Evolutionary conservation across 2,888 invertebrate genomes (phyloP).

Genomic region (Eurytoma adleriae): DNA sequence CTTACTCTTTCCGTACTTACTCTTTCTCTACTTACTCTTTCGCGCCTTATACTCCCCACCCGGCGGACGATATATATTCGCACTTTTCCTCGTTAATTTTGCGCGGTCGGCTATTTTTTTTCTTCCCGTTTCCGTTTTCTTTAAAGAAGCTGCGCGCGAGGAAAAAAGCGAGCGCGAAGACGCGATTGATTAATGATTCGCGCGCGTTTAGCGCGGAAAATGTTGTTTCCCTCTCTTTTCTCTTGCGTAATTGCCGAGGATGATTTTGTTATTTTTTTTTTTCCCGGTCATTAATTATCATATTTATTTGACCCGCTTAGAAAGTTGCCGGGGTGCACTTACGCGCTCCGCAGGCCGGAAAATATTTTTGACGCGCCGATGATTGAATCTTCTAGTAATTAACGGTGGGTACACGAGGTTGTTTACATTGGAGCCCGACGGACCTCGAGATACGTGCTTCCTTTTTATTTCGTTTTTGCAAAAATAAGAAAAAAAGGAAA

Average conservation of each 20-base stretch:
- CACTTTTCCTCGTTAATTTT: conserved; percentile 47
- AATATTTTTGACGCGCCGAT: conserved; percentile 16
- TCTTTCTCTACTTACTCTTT: no score
- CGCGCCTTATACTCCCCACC: no score
- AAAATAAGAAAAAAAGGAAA: no score
- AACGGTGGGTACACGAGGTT: not conserved
- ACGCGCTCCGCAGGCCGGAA: not conserved
- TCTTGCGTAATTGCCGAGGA: conserved; percentile 38
- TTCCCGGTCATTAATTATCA: conserved; percentile 39
- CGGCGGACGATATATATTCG: conserved; percentile 36
- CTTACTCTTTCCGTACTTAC: no score
- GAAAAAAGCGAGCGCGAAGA: not conserved
- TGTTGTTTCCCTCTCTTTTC: not conserved
- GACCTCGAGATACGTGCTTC: not conserved
- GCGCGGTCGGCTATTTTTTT: conserved; percentile 7
- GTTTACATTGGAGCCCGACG: not conserved
- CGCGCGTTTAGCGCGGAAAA: conserved; percentile 26
- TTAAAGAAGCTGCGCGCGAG: not conserved
- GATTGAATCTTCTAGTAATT: conserved; percentile 31
- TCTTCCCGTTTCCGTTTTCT: conserved; percentile 14
- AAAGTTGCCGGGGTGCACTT: not conserved
- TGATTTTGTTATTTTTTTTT: conserved; percentile 48
- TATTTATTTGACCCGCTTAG: conserved; percentile 34
- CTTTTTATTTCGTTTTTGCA: not conserved
- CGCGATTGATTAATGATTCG: conserved; percentile 53